Evolutionary conservation across 1,140 invertebrate genomes (phyloP), one percentile per base, ranked within the genome.

Genomic region (Pseudomyrmex pallidus): DNA sequence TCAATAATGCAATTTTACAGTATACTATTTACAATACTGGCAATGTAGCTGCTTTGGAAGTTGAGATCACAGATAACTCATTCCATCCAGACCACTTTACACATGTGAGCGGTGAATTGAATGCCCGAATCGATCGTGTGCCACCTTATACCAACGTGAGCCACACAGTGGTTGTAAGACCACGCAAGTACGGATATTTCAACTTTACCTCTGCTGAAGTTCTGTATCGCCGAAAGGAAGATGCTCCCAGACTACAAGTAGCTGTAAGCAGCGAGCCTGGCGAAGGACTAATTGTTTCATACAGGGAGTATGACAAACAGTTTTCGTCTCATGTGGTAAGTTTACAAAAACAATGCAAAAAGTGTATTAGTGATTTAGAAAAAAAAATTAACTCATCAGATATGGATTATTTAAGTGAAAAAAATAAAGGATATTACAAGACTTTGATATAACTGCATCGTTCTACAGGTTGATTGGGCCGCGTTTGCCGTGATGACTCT

Each of bases 181-280:
- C 99, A 15, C 96, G 97, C 83, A 97, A 97, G 91, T 98, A 96
- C 91, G 99, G 99, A 12, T 98, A 98, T 91, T 99, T 99, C 95
- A 99, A 99, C 92, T 99, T 99, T 92, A 98, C 98, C 15, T 97
- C 98, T 76, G 99, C 99, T 85, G 97, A 99, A 94, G 96, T 99
- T 63, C 96, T 96, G 22, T 99, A 99, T 94, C 97, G 96, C 87
- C 94, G 96, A 44, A 96, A 96, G 86, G 98, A 98, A 94, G 96
- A 97, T 91, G 95, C 96, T 54, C 94, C 95, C 87, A 95, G 96
- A 95, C 93, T 97, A 48, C 97, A 98, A 95, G 95, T 97, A 93
- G 97, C 98, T 22, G 96, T 98, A 87, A 99, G 98, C 91, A 99
- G 98, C 91, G 98, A 99, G 90, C 99, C 99, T 78, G 99, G 99